Percentiles rank a stretch among this genome's conserved stretches.
Evolutionary conservation across 2,797 vertebrate species (phyloP).

Genomic region (Enteromius viviparus): DNA sequence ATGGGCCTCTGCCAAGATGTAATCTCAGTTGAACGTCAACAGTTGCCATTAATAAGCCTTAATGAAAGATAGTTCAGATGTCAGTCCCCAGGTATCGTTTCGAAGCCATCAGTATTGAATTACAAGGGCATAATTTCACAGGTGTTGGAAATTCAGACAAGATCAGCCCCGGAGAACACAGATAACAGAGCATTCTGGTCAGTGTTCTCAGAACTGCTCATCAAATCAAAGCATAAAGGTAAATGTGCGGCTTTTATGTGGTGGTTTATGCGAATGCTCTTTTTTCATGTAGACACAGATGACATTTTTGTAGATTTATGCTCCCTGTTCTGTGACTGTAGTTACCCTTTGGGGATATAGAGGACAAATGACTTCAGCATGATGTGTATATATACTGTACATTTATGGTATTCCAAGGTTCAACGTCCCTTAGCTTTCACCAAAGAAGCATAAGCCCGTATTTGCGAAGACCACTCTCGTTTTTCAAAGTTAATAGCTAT

Average conservation of each 20-base stretch:
- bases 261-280: slow-evolving; percentile 13
- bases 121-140: slow-evolving; percentile 31
- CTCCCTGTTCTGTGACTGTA: slow-evolving; percentile 10
- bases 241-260: slow-evolving; percentile 8
- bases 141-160: slow-evolving; percentile 45
- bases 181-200: slow-evolving; percentile 33
- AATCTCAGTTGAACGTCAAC: slow-evolving; percentile 50
- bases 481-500: not conserved
- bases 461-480: not conserved
- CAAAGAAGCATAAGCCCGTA: not conserved
- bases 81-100: slow-evolving; percentile 44
- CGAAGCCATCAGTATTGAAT: slow-evolving; percentile 41
- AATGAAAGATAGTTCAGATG: slow-evolving; percentile 48
- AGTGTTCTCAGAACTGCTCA: not conserved
- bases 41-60: slow-evolving; percentile 52
- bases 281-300: not conserved
- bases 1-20: slow-evolving; percentile 48
- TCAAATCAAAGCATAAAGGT: slow-evolving; percentile 2
- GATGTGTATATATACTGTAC: not conserved
- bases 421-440: not conserved
- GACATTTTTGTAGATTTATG: slow-evolving; percentile 28
- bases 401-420: not conserved
- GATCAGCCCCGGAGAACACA: slow-evolving; percentile 25
- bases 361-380: slow-evolving; percentile 30
- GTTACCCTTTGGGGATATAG: slow-evolving; percentile 36